Evolutionary conservation across 2,888 invertebrate genomes (phyloP), one percentile per base, ranked within the genome.

Genomic region (Cinara cedri): DNA sequence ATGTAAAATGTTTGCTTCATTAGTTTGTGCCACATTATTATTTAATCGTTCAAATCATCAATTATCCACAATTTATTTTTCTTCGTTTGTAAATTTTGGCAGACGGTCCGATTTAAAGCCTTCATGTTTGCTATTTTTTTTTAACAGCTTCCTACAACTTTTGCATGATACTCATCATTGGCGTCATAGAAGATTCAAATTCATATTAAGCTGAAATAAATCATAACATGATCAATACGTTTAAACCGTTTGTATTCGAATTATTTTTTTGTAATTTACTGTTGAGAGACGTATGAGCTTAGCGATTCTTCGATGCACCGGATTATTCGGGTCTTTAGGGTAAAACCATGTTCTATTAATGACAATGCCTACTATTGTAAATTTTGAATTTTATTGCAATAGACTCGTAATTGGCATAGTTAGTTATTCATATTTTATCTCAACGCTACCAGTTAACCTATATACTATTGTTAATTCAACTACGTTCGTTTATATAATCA

Each of bases 311-410:
- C n/a, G 51, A 68, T 68, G 68, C 51, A 51, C 51, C 3, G 26
- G 34, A 51, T 68, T 68, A 13, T 68, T 68, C 16, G 26, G 68
- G n/a, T 68, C 68, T 51, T 51, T 1, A 0, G 68, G 51, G 13
- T 68, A 68, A n/a, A 51, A 68, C 68, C 51, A 68, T 6, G 11
- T 51, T n/a, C 24, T n/a, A 3, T 68, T 24, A 0, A 51, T 51
- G 26, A n/a, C 0, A 3, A 26, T 2, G n/a, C 68, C 21, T 13
- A 51, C 1, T 57, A 26, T 26, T 24, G 21, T 6, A 34, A 34
- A 34, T 34, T 34, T 3, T 4, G 34, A 34, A 34, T 34, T 4
- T 34, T n/a, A n/a, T 34, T 6, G 34, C 34, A 34, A 34, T 34
- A 34, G 6, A 34, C 6, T 34, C 6, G 34, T 34, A 34, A 6